Evolutionary conservation across 2,888 invertebrate species (phyloP), one percentile per base, ranked within the genome.

Genomic region (Zelleria hepariella): DNA sequence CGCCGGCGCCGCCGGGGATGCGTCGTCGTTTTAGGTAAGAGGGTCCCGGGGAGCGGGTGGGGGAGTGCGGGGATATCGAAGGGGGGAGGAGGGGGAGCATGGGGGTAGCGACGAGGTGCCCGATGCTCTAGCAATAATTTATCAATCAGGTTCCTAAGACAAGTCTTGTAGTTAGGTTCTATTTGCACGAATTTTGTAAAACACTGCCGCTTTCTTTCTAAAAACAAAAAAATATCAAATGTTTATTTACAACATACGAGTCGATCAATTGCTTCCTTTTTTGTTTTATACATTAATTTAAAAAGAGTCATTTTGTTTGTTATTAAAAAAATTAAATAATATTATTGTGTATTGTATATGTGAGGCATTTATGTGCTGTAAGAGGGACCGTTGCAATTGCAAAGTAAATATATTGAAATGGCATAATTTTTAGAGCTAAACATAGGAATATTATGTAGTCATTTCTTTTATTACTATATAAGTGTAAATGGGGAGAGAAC

Each of bases 381-480:
- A 75, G 87, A 86, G 87, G 87, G 87, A 88, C 87, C 87, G 87
- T 87, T 88, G 87, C 87, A 88, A 88, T 87, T 81, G 87, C 87
- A 87, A 86, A 86, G 78, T 86, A 82, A 84, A 85, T 86, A 83
- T 87, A 87, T 84, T 81, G 82, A 88, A 86, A 87, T 86, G 85
- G 87, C 87, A 87, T 87, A 88, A 87, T 87, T 85, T 75, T 84
- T 88, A 87, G 86, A 82, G 80, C 81, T 86, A 88, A 86, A 78
- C 76, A 85, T 87, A 85, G 82, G 73, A 85, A 81, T 86, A 86
- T 78, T 79, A 80, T 48, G 60, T 86, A 88, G 87, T 87, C 86
- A 86, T 88, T 88, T 87, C 81, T 82, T 86, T 86, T 82, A 80
- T 51, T 51, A 51, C 27, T 52, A 58, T 24, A 21, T 87, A 86